phyloP scores from a whole-genome alignment of 1,140 invertebrate genomes.

The Scaptodrosophila lebanonensis region DNA sequence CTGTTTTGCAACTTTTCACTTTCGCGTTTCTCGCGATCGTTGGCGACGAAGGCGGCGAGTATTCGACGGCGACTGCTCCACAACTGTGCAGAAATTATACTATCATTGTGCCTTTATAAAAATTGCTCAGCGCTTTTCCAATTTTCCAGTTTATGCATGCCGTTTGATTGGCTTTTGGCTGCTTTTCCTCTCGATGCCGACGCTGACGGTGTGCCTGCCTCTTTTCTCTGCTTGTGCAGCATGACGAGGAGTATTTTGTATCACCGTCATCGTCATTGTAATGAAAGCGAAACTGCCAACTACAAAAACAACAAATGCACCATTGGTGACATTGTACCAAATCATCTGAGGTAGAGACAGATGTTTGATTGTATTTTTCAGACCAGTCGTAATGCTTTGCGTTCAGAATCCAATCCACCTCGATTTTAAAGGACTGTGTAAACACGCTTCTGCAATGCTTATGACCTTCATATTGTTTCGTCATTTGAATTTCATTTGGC shows the following conservation, averaged over 20 bases:
- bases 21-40: constrained; percentile 31
- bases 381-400: too few relatives aligned
- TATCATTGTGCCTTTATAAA: constrained; percentile 68
- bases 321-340: constrained; percentile 50
- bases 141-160: constrained; percentile 57
- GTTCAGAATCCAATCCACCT: too few relatives aligned
- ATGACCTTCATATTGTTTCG: too few relatives aligned
- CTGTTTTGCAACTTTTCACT: constrained; percentile 51
- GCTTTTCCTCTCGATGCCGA: constrained; percentile 53
- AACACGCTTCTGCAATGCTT: too few relatives aligned
- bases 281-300: constrained; percentile 68
- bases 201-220: too few relatives aligned
- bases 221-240: constrained; percentile 17
- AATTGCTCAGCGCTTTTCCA: constrained; percentile 63
- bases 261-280: constrained; percentile 32
- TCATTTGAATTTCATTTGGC: too few relatives aligned
- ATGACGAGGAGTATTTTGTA: constrained; percentile 32
- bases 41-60: constrained; percentile 13
- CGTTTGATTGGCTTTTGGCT: constrained; percentile 38
- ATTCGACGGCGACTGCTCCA: constrained; percentile 42
- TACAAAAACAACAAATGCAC: constrained; percentile 8
- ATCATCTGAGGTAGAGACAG: too few relatives aligned
- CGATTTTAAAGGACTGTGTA: too few relatives aligned
- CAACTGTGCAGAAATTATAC: constrained; percentile 47
- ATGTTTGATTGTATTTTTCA: too few relatives aligned